phyloP scores from a whole-genome alignment of 2,888 invertebrate species.

The Drosophila mettleri region DNA sequence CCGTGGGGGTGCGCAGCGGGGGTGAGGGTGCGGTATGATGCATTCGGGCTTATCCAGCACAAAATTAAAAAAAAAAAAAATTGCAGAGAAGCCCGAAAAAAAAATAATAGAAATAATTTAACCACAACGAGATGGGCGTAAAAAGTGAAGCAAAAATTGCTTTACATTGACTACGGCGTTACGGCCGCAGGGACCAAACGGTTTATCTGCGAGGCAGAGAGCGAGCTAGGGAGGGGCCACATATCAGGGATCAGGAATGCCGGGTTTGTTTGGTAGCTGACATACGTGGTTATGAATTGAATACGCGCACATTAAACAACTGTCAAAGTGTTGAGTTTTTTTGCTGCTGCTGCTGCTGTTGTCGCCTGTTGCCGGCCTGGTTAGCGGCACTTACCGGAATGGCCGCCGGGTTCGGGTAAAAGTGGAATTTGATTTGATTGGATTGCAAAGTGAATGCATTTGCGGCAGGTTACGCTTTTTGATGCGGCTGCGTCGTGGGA shows the following conservation, averaged over 20 bases:
- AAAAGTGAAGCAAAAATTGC: slow-evolving; percentile 28
- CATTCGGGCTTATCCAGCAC: slow-evolving; percentile 6
- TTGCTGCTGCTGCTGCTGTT: background rate
- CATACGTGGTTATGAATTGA: slow-evolving; percentile 75
- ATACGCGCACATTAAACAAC: slow-evolving; percentile 73
- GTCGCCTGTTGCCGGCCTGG: slow-evolving; percentile 8
- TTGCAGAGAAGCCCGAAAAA: background rate
- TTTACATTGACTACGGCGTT: slow-evolving; percentile 30
- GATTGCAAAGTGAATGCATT: slow-evolving; percentile 67
- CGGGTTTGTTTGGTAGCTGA: slow-evolving; percentile 16
- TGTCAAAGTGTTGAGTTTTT: slow-evolving; percentile 37
- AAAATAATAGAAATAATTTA: slow-evolving; percentile 60
- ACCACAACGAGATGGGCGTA: slow-evolving; percentile 58
- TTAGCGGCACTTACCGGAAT: slow-evolving; percentile 33
- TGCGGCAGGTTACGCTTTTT: slow-evolving; percentile 55
- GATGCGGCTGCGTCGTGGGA: slow-evolving; percentile 34
- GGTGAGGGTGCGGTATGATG: background rate
- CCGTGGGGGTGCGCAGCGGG: background rate
- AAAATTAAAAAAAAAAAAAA: slow-evolving; percentile 32
- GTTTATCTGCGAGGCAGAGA: background rate
- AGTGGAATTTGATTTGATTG: slow-evolving; percentile 79
- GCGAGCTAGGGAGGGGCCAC: background rate
- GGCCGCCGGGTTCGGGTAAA: slow-evolving; percentile 42
- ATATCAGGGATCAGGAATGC: slow-evolving; percentile 6
- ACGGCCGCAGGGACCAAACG: slow-evolving; percentile 6